Percentiles rank a stretch among this genome's conserved stretches.
phyloP scores from a whole-genome alignment of 2,888 invertebrate species.

The Noctua janthina region DNA sequence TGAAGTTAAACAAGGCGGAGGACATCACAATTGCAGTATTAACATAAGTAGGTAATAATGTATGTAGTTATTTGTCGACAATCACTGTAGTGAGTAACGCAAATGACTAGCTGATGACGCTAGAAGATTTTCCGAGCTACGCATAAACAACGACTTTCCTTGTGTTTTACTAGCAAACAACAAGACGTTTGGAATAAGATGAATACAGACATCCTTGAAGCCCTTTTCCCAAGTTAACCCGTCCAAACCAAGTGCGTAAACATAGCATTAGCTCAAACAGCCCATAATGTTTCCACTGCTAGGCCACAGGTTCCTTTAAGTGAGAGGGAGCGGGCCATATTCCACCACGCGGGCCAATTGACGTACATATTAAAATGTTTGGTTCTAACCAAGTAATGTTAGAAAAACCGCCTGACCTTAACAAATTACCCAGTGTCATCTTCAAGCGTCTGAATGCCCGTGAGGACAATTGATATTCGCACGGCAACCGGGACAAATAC shows the following conservation, averaged over 20 bases:
- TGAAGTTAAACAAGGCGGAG: constrained; percentile 19
- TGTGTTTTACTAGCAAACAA: constrained; percentile 47
- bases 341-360: too few species aligned
- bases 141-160: constrained; percentile 52
- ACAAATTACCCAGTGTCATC: constrained; percentile 20
- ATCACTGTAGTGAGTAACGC: constrained; percentile 41
- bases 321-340: background rate
- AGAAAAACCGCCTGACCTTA: constrained; percentile 16
- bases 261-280: background rate
- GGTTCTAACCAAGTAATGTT: background rate
- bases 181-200: background rate
- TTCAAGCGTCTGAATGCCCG: background rate
- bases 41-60: constrained; percentile 36
- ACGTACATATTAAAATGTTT: too few species aligned
- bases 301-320: background rate
- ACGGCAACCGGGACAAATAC: constrained; percentile 19
- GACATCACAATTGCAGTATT: constrained; percentile 21
- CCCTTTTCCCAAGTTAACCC: background rate
- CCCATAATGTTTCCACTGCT: background rate
- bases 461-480: constrained; percentile 26
- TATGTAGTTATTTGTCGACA: constrained; percentile 25
- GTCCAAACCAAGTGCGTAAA: background rate
- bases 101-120: constrained; percentile 48
- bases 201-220: background rate
- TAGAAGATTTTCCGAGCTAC: constrained; percentile 52